Percentiles rank a stretch among this genome's conserved stretches.
Evolutionary conservation across 2,888 invertebrate species (phyloP).

Genomic region (Tetragonula carbonaria): DNA sequence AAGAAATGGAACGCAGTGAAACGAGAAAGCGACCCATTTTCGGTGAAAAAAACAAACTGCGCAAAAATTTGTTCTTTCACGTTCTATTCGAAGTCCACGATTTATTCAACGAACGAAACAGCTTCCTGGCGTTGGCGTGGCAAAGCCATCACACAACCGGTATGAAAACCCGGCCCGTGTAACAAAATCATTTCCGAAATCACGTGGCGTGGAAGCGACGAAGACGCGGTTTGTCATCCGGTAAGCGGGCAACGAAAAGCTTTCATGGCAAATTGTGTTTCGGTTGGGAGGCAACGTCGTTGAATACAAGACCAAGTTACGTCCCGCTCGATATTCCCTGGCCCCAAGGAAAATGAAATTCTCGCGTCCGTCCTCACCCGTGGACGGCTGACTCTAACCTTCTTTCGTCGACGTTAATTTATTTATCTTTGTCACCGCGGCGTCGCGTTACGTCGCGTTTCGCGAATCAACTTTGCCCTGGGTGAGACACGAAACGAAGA

Average conservation of each 20-base stretch:
- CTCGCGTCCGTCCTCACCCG: not conserved
- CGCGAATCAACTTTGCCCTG: not conserved
- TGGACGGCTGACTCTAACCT: not conserved
- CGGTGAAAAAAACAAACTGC: not conserved
- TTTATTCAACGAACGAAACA: not conserved
- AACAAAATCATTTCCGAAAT: not conserved
- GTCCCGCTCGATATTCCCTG: constrained; percentile 16
- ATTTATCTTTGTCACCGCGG: constrained; percentile 3
- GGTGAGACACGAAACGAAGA: not conserved
- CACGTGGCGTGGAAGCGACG: not conserved
- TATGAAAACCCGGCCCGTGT: not conserved
- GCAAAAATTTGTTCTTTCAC: not conserved
- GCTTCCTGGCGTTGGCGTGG: not conserved
- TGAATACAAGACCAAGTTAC: not conserved
- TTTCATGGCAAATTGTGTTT: constrained; percentile 29
- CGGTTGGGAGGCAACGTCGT: not conserved
- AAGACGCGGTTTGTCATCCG: constrained; percentile 10
- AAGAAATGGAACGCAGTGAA: not conserved
- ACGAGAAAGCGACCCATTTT: not conserved
- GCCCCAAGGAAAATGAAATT: constrained; percentile 4
- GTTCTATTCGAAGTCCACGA: not conserved
- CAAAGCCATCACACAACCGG: not conserved
- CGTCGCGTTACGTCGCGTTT: not conserved
- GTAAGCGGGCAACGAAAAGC: constrained; percentile 12
- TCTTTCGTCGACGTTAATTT: constrained; percentile 9